Evolutionary conservation across 2,888 invertebrate genomes (phyloP), one percentile per base, ranked within the genome.

Genomic region (Drosophila atripex): DNA sequence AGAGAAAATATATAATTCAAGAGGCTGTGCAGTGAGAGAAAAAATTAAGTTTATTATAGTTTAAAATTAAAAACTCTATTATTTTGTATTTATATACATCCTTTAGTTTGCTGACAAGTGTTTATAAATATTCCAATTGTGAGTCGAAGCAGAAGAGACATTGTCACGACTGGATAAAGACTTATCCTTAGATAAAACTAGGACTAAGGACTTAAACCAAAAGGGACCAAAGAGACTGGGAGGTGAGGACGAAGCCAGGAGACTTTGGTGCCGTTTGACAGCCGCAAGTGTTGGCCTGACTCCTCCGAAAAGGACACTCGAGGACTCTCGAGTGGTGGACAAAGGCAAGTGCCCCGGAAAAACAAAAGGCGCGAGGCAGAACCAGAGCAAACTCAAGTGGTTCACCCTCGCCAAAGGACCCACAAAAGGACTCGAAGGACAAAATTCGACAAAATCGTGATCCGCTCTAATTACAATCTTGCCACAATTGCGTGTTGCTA

Each of bases 401-500:
- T 14, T 39, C n/a, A 6, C 16, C 28, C n/a, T 16, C 2, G 45
- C 35, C 35, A 16, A 46, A 46, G 53, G 30, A 30, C 32, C 39
- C 23, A 18, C 28, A 49, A 49, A 30, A 28, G 18, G 16, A 35
- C 35, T 43, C 21, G 21, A 21, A n/a, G n/a, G n/a, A 21, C 61
- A 61, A 61, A 61, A 60, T 61, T 30, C 8, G 6, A n/a, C 41
- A 18, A 43, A 25, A 46, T 47, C n/a, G 53, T 64, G 54, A 60
- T 43, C 70, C 72, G 70, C 70, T 71, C 70, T 70, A 70, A 70
- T 70, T 70, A 70, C 70, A 63, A 71, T 71, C 69, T 35, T 45
- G 65, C 65, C 57, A 66, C 65, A 66, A 70, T 70, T 64, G 66
- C 38, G 45, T 63, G 64, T 38, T 28, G 35, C 56, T 45, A 35